Percentiles rank a stretch among this genome's conserved stretches.
phyloP scores from a whole-genome alignment of 2,797 vertebrate genomes.

The Halcyon chelicuti region DNA sequence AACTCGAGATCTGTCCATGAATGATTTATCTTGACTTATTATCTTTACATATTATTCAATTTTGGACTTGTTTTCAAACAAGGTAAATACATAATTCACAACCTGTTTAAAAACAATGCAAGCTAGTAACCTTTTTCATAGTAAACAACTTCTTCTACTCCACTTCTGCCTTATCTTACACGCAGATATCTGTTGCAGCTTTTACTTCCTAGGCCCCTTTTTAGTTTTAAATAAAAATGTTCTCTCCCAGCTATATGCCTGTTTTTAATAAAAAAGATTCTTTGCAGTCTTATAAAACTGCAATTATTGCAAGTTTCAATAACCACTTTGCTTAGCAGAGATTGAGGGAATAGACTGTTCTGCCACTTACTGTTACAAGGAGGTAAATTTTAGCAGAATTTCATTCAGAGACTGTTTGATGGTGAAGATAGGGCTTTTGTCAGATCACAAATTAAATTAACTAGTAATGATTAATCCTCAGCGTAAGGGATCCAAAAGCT shows the following conservation, averaged over 20 bases:
- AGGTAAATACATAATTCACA: not conserved
- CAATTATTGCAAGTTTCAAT: not conserved
- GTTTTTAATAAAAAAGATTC: not conserved
- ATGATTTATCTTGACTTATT: not conserved
- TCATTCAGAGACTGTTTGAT: conserved; percentile 7
- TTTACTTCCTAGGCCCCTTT: not conserved
- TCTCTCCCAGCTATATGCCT: not conserved
- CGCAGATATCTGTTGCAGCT: not conserved
- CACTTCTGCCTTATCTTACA: not conserved
- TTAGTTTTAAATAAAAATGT: not conserved
- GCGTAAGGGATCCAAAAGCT: conserved; percentile 24
- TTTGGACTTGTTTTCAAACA: not conserved
- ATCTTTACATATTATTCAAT: not conserved
- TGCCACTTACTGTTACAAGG: not conserved
- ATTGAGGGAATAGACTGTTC: not conserved
- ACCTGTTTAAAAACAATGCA: not conserved
- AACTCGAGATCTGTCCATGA: not conserved
- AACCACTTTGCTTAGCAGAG: conserved; percentile 18
- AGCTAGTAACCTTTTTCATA: not conserved
- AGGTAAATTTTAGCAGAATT: conserved; percentile 3
- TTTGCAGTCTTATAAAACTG: not conserved
- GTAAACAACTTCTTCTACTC: not conserved
- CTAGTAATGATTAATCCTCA: conserved; percentile 27
- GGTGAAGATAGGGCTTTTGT: conserved; percentile 42
- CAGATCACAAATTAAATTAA: conserved; percentile 58